These are phyloP conservation scores for Solea solea DNA, from an alignment of 2,113 vertebrate species.

Conservation along the genomic window DNA sequence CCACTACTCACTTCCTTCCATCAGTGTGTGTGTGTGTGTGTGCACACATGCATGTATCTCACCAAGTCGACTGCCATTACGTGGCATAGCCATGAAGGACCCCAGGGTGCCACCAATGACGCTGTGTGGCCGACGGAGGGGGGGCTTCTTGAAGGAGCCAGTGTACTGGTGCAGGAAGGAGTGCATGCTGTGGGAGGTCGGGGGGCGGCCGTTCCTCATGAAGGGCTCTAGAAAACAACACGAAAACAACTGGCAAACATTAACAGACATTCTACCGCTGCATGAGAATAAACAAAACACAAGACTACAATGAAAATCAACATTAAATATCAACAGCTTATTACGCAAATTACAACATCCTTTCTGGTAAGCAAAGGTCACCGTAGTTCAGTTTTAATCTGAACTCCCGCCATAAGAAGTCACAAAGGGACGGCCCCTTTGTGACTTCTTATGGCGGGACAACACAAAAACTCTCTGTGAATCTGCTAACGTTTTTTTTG, in stretches of 20 bases:
- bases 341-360: no score
- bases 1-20: slow-evolving; percentile 58
- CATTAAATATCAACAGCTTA: neutral
- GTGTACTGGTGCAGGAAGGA: slow-evolving; percentile 98
- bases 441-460: no score
- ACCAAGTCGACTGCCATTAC: slow-evolving; percentile 95
- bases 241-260: neutral
- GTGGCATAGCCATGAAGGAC: slow-evolving; percentile 95
- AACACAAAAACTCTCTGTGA: no score
- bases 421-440: no score
- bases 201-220: slow-evolving; percentile 96
- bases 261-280: neutral
- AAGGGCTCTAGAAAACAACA: slow-evolving; percentile 87
- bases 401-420: no score
- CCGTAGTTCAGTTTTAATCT: no score
- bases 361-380: no score
- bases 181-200: slow-evolving; percentile 96
- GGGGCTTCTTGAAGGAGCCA: slow-evolving; percentile 96
- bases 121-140: slow-evolving; percentile 93
- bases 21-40: neutral
- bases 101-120: slow-evolving; percentile 95
- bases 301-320: neutral
- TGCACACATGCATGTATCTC: slow-evolving; percentile 60
- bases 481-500: no score
- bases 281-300: neutral